phyloP scores from a whole-genome alignment of 2,797 vertebrate species.

The Aulostomus chinensis region DNA sequence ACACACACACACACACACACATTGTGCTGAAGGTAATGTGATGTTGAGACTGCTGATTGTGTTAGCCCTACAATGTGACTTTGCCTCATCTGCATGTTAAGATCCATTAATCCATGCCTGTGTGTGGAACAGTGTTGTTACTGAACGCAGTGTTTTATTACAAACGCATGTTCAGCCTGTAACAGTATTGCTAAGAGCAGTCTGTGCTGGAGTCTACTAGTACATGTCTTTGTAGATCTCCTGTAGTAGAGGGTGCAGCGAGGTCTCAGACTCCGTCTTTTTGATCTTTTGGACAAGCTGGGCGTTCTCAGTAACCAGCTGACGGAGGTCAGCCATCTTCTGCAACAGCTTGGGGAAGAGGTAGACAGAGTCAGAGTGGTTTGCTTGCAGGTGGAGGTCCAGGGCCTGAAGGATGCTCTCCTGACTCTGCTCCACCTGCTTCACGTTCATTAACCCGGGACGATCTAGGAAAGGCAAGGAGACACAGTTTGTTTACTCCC shows the following conservation, averaged over 20 bases:
- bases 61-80: constrained; percentile 59
- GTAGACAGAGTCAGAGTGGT: constrained; percentile 94
- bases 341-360: constrained; percentile 99
- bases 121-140: constrained; percentile 67
- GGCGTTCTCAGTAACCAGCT: constrained; percentile 96
- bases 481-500: not conserved
- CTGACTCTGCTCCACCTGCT: constrained; percentile 97
- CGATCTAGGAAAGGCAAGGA: constrained; percentile 82
- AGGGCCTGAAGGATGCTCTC: constrained; percentile 94
- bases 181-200: constrained; percentile 72
- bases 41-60: constrained; percentile 57
- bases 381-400: constrained; percentile 92
- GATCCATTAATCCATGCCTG: constrained; percentile 39
- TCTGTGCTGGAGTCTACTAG: constrained; percentile 70
- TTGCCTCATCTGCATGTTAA: constrained; percentile 43
- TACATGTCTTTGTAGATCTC: constrained; percentile 99
- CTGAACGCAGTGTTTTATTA: constrained; percentile 66
- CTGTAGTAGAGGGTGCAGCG: constrained; percentile 95
- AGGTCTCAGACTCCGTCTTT: constrained; percentile 95
- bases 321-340: constrained; percentile 98
- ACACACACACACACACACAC: constrained; percentile 8
- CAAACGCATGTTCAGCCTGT: constrained; percentile 60
- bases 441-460: constrained; percentile 94
- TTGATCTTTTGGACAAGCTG: constrained; percentile 98
- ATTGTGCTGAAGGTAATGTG: constrained; percentile 53